Conservation (phyloP, 1,140 invertebrate genomes). For the Pogonognathellus flavescens region DNA sequence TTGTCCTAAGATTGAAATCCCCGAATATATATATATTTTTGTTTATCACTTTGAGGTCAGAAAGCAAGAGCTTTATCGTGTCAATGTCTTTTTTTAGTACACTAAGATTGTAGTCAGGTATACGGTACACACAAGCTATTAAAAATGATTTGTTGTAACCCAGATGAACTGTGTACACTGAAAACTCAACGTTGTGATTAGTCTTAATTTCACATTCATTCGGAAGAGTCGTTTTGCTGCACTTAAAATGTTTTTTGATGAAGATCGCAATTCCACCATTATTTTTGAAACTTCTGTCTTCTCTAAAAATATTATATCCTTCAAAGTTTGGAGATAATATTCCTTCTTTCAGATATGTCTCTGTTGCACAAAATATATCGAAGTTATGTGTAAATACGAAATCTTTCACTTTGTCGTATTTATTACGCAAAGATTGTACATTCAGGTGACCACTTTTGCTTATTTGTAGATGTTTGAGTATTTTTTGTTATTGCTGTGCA, state of each 20-base stretch:
- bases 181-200: neutral
- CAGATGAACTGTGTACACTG: neutral
- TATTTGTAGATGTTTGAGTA: too few species aligned
- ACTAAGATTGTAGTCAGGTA: neutral
- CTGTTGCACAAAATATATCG: neutral
- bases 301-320: neutral
- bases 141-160: neutral
- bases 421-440: neutral
- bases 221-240: neutral
- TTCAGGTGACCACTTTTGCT: neutral
- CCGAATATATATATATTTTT: neutral
- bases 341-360: neutral
- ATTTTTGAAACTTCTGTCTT: neutral
- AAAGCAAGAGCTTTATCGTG: neutral
- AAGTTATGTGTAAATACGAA: neutral
- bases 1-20: neutral
- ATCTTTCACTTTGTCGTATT: neutral
- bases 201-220: neutral
- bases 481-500: too few species aligned
- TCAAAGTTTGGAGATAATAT: neutral
- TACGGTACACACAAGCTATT: neutral
- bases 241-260: neutral
- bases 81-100: neutral
- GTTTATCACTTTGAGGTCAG: neutral
- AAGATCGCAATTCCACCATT: neutral